These are phyloP conservation scores for Drosophila micromelanica DNA, from an alignment of 1,140 invertebrate species.

Conservation along the genomic window DNA sequence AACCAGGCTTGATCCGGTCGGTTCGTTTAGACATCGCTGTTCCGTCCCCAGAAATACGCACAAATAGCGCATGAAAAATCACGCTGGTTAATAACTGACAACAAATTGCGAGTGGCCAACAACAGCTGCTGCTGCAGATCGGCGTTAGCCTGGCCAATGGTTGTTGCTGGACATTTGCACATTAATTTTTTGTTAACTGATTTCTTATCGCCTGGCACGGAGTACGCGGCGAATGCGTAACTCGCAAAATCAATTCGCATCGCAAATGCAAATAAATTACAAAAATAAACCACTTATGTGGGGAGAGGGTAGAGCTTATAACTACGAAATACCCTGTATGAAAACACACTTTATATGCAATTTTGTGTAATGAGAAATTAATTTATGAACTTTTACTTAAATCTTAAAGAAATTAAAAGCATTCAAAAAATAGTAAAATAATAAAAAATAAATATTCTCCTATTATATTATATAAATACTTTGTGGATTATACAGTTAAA, in stretches of 20 bases:
- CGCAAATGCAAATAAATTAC: constrained; percentile 52
- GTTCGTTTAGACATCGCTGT: constrained; percentile 37
- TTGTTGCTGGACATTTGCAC: constrained; percentile 36
- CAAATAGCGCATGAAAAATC: constrained; percentile 63
- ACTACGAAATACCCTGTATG: background rate
- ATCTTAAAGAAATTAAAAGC: no score
- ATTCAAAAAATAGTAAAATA: no score
- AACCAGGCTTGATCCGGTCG: constrained; percentile 5
- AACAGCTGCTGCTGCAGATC: constrained; percentile 28
- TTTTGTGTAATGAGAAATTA: no score
- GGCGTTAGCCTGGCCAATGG: no score
- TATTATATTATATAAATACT: no score
- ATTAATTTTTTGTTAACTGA: constrained; percentile 71
- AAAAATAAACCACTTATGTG: constrained; percentile 48
- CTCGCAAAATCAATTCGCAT: constrained; percentile 69
- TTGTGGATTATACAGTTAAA: no score
- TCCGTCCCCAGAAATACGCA: constrained; percentile 26
- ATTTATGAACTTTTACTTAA: no score
- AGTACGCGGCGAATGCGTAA: constrained; percentile 68
- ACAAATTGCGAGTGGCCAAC: constrained; percentile 53
- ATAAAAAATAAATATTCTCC: background rate
- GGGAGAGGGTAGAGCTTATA: no score
- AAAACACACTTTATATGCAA: no score
- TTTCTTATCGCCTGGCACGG: constrained; percentile 63
- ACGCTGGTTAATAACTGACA: constrained; percentile 72